Base-by-base conservation (phyloP, 1,140 invertebrate species). In the Cephus cinctus region DNA sequence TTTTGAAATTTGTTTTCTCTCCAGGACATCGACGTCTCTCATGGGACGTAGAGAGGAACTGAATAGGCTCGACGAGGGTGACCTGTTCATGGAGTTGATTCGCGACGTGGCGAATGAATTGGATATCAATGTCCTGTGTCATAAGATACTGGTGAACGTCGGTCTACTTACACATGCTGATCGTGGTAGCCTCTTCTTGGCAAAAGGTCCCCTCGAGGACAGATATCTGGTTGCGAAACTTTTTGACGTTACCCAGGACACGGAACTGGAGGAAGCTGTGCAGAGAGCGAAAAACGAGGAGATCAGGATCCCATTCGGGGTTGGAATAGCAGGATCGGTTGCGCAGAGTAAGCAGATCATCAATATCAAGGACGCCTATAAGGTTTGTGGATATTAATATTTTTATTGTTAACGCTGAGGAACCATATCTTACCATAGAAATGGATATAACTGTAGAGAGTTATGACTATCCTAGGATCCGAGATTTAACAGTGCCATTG, bases 91-190 rank as follows among this genome's bases (percentile, higher is more conserved):
- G 89, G 91, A 96, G 75, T 80, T 96, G 44, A 94, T 96, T 59
- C 83, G 90, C 34, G 92, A 96, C 69, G 90, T 96, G 36, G 89
- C 92, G 49, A 95, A 94, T 69, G 93, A 96, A 73, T 70, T 96
- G 63, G 92, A 96, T 67, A 93, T 96, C 62, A 89, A 96, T 72
- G 86, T 90, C 8, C 81, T 96, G 4, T 96, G 92, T 67, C 91
- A 95, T 75, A 96, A 96, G 79, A 96, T 96, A 56, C 80, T 96
- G 18, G 90, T 92, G 12, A 96, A 96, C 74, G 92, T 96, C 2
- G 86, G 89, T 31, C 76, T 92, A 43, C 79, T 96, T 32, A 94
- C 91, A 3, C 81, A 88, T 50, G 92, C 92, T 1, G 92, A 96
- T 71, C 77, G 92, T 14, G 91, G 91, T 6, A 91, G 88, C 43